Conservation (phyloP, 1,140 invertebrate genomes). For the Drosophila seguyi region DNA sequence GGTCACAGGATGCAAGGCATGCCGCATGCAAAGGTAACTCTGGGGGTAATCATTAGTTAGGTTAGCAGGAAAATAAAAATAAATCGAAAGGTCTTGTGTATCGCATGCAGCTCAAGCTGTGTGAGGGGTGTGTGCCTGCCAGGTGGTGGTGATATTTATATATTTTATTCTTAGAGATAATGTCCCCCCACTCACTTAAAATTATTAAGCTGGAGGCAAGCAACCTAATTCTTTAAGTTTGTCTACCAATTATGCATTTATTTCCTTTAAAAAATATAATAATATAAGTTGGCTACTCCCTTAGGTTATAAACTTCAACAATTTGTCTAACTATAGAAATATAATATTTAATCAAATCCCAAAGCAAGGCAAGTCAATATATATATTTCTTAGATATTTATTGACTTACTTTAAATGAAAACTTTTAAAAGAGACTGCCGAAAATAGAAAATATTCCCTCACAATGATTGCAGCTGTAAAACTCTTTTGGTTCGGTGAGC, state of each 20-base stretch:
- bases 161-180: not conserved
- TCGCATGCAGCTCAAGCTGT: conserved; percentile 36
- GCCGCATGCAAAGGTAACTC: conserved; percentile 27
- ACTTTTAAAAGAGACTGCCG: not conserved
- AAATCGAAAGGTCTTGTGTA: conserved; percentile 2
- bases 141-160: conserved; percentile 1
- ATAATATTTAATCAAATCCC: not conserved
- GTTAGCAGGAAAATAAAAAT: conserved; percentile 14
- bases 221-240: no score
- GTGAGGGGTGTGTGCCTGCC: conserved; percentile 16
- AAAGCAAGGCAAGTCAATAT: conserved; percentile 8
- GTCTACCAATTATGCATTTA: not conserved
- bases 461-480: conserved; percentile 29
- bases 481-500: conserved; percentile 60
- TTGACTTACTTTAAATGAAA: not conserved
- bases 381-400: not conserved
- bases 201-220: not conserved
- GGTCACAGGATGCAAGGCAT: conserved; percentile 23
- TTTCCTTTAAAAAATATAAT: not conserved
- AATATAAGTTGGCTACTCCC: not conserved
- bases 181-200: no score
- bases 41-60: conserved; percentile 19
- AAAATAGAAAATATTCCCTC: not conserved
- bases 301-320: not conserved
- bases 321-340: not conserved